A percentile compares a stretch with the other conserved stretches of the same genome.
Conservation (phyloP, 2,797 vertebrate species). For the Melanotaenia parkinsoni region DNA sequence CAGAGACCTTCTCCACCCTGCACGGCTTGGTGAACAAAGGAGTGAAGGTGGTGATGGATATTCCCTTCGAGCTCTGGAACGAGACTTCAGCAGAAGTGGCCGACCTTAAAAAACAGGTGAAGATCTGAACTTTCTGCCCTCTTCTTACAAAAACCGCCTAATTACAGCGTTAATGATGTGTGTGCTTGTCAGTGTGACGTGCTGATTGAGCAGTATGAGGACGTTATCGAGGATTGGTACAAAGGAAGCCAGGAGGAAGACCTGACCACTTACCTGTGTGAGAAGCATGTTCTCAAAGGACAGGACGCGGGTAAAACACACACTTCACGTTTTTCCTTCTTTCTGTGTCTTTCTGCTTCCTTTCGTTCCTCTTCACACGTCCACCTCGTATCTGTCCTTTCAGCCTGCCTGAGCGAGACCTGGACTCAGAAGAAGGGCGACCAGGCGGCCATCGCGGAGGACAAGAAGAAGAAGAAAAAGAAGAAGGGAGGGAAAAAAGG, state of each 20-base stretch:
- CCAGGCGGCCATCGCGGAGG: conserved; percentile 78
- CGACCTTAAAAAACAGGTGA: conserved; percentile 95
- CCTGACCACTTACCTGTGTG: conserved; percentile 91
- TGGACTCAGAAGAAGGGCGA: conserved; percentile 89
- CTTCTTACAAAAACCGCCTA: not conserved
- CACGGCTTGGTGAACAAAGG: conserved; percentile 96
- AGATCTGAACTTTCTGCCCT: too few species aligned
- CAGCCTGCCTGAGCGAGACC: conserved; percentile 88
- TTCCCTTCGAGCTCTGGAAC: conserved; percentile 97
- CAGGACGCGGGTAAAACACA: conserved; percentile 76
- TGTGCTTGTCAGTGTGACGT: conserved; percentile 87
- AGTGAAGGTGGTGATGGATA: conserved; percentile 99
- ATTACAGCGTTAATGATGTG: not conserved
- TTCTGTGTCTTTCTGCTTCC: not conserved
- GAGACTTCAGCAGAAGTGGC: conserved; percentile 97
- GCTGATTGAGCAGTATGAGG: conserved; percentile 93
- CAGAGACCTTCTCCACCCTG: conserved; percentile 95
- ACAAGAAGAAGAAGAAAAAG: conserved; percentile 85
- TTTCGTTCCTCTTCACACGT: too few species aligned
- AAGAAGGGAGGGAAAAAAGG: conserved; percentile 66
- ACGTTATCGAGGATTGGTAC: conserved; percentile 98
- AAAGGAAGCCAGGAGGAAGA: conserved; percentile 92
- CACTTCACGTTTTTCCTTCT: not conserved
- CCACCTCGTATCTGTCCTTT: not conserved
- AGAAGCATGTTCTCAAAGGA: conserved; percentile 92